Evolutionary conservation across 2,888 invertebrate genomes (phyloP), one percentile per base, ranked within the genome.

Genomic region (Apodemia zela): DNA sequence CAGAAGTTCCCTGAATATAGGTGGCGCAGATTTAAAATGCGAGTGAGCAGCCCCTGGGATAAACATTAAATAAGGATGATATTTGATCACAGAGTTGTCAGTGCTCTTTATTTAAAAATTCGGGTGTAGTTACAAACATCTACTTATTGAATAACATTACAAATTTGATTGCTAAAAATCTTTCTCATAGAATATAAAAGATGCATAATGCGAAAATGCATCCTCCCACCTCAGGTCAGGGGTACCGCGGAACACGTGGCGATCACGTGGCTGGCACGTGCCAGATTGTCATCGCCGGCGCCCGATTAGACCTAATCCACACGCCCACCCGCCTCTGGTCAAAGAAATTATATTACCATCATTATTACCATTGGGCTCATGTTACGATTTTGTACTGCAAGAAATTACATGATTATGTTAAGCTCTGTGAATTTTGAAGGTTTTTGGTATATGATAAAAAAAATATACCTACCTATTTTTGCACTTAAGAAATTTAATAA

Each of bases 251-350:
- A 11, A 61, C 82, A 74, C 80, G 80, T 73, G 83, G 21, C 72
- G 25, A 18, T 54, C 82, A 77, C 82, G 81, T 71, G 81, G 33
- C 66, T 6, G 63, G 64, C 81, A 79, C 85, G 84, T 73, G 84
- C 61, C 78, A 75, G 89, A 90, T 89, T 89, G 85, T 87, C 90
- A 89, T 89, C 89, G 82, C 83, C 84, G 80, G 21, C 78, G 78
- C 71, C 81, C 86, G 89, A 90, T 90, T 89, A 89, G 82, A 71
- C 77, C 80, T 86, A 86, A 87, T 87, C 87, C 86, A 67, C 80
- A 80, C 86, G 85, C 87, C 87, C 84, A 69, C 80, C 77, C 84
- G 84, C 85, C 87, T 76, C 72, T 74, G 77, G 77, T 80, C 79
- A 78, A 71, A 72, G 73, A 72, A 75, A 85, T 84, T 78, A 83